These are phyloP conservation scores for Pogonophryne albipinna DNA, from an alignment of 2,797 vertebrate species.

Conservation along the genomic window DNA sequence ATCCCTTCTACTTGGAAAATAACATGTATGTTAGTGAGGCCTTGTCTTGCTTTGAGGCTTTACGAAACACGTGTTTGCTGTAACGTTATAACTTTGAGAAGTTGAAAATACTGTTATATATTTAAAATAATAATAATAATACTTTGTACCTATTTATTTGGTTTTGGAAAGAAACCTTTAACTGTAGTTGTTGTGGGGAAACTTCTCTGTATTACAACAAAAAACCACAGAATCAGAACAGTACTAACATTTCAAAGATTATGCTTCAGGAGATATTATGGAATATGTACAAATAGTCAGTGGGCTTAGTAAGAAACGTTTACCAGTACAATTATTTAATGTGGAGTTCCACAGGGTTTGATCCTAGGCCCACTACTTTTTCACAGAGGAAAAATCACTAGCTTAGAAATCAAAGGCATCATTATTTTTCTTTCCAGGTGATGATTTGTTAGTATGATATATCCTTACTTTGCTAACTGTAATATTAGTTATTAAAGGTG, in stretches of 20 bases:
- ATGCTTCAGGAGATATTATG: background rate
- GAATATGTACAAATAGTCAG: background rate
- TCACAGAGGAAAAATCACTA: background rate
- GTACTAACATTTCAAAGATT: background rate
- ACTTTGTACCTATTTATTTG: background rate
- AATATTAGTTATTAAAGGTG: too few relatives aligned
- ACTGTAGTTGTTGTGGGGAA: background rate
- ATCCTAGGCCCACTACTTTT: background rate
- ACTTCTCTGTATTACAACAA: too few relatives aligned
- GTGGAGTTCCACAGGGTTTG: background rate
- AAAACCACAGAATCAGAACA: background rate
- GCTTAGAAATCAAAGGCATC: too few relatives aligned
- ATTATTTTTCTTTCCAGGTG: background rate
- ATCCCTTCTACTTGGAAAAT: background rate
- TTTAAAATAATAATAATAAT: too few relatives aligned
- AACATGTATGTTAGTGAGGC: conserved; percentile 2
- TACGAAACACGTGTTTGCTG: background rate
- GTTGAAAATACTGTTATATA: background rate
- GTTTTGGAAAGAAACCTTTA: conserved; percentile 6
- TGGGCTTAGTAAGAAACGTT: background rate
- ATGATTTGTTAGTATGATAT: background rate
- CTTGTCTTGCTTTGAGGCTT: background rate
- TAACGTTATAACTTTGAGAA: background rate
- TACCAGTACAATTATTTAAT: background rate
- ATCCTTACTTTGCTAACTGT: background rate